A percentile compares a stretch with the other conserved stretches of the same genome.
phyloP scores from a whole-genome alignment of 1,140 invertebrate species.

The Diorhabda elongata region DNA sequence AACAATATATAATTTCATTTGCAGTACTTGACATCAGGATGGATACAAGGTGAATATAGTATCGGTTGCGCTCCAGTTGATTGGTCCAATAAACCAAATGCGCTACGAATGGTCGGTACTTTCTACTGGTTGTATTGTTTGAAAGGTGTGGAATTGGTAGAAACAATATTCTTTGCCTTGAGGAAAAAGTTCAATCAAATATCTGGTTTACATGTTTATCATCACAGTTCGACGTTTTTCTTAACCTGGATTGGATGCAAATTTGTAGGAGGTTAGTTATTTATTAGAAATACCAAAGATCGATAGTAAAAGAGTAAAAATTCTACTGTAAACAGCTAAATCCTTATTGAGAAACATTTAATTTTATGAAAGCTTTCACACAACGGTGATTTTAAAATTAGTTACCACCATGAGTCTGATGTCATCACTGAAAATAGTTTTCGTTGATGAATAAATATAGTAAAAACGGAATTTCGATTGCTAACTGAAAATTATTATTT shows the following conservation, averaged over 20 bases:
- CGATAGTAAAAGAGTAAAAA: no score
- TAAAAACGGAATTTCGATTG: no score
- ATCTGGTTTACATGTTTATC: conserved; percentile 69
- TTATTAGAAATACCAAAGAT: no score
- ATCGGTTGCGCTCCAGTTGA: conserved; percentile 63
- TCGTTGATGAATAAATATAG: no score
- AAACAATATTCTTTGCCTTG: conserved; percentile 64
- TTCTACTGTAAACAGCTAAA: no score
- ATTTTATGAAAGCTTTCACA: no score
- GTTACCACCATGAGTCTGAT: no score
- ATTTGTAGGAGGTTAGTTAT: conserved; percentile 56
- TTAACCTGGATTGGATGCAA: conserved; percentile 69
- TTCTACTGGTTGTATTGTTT: conserved; percentile 51
- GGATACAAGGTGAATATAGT: conserved; percentile 48
- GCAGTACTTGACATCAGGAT: conserved; percentile 22
- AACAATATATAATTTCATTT: background rate
- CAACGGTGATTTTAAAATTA: no score
- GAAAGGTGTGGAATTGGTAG: conserved; percentile 49
- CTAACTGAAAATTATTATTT: no score
- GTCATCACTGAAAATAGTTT: no score
- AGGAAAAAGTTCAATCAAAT: conserved; percentile 69
- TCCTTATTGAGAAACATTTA: no score
- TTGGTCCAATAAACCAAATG: conserved; percentile 57
- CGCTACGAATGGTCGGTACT: conserved; percentile 53
- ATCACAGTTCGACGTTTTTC: conserved; percentile 59